These are phyloP conservation scores for Numenius arquata DNA, from an alignment of 2,113 vertebrate species.

Conservation along the genomic window DNA sequence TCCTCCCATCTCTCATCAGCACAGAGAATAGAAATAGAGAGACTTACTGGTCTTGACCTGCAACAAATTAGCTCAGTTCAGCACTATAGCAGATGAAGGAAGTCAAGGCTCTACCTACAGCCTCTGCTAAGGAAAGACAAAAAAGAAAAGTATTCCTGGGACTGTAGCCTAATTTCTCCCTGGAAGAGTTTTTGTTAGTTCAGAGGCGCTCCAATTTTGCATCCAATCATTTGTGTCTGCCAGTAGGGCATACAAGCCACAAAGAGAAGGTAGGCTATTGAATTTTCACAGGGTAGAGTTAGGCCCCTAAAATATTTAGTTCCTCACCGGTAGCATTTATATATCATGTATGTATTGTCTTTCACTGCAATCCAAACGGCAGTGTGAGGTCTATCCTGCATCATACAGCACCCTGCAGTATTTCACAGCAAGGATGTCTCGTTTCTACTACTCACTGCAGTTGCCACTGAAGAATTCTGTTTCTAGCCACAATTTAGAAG, in stretches of 20 bases:
- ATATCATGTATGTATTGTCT: not conserved
- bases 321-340: not conserved
- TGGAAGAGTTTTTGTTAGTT: not conserved
- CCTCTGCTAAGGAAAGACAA: not conserved
- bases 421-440: not conserved
- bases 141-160: not conserved
- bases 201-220: not conserved
- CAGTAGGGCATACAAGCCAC: too few species aligned
- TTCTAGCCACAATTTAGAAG: not conserved
- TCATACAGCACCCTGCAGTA: not conserved
- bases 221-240: not conserved
- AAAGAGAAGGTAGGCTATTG: not conserved
- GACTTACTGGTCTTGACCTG: not conserved
- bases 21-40: not conserved
- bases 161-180: not conserved
- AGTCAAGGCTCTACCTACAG: not conserved
- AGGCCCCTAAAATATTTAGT: not conserved
- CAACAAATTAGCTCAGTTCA: not conserved
- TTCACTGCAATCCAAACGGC: not conserved
- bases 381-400: not conserved
- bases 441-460: not conserved
- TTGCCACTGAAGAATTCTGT: not conserved
- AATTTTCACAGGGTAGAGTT: not conserved
- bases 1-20: not conserved
- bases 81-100: not conserved